phyloP scores from a whole-genome alignment of 2,888 invertebrate genomes.

The Drosophila monieri region DNA sequence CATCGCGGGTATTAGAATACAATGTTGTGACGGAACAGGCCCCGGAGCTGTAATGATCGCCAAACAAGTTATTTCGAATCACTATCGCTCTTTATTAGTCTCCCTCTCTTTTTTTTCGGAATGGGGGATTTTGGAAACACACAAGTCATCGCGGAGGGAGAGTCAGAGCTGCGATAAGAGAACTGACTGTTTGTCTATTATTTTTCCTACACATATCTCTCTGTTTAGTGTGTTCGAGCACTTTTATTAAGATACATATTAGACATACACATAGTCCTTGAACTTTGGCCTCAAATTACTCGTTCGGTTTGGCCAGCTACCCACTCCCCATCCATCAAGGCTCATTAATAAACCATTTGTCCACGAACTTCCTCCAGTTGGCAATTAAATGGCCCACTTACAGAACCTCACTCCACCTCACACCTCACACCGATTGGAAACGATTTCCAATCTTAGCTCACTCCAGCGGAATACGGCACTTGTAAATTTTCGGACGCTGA shows the following conservation, averaged over 20 bases:
- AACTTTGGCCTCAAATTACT: slow-evolving; percentile 38
- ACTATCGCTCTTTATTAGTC: slow-evolving; percentile 5
- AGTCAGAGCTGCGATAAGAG: slow-evolving; percentile 20
- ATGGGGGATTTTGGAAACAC: slow-evolving; percentile 18
- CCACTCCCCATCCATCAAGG: background rate
- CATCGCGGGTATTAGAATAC: slow-evolving; percentile 4
- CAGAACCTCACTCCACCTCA: background rate
- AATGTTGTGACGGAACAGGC: slow-evolving; percentile 25
- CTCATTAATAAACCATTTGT: slow-evolving; percentile 42
- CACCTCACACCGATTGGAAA: background rate
- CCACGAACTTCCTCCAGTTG: slow-evolving; percentile 35
- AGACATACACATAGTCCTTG: slow-evolving; percentile 32
- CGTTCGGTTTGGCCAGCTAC: background rate
- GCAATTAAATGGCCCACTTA: slow-evolving; percentile 27
- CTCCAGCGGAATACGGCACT: slow-evolving; percentile 12
- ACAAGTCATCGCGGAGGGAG: slow-evolving; percentile 22
- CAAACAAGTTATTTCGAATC: slow-evolving; percentile 35
- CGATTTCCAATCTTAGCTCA: slow-evolving; percentile 19
- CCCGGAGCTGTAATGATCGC: slow-evolving; percentile 31
- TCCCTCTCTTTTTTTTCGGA: background rate
- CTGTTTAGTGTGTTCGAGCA: slow-evolving; percentile 1
- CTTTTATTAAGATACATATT: slow-evolving; percentile 28
- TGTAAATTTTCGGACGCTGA: slow-evolving; percentile 31
- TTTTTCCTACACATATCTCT: slow-evolving; percentile 8
- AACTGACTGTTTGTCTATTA: slow-evolving; percentile 16